Conservation (phyloP, 2,888 invertebrate species). For the Phymatocera aterrima region DNA sequence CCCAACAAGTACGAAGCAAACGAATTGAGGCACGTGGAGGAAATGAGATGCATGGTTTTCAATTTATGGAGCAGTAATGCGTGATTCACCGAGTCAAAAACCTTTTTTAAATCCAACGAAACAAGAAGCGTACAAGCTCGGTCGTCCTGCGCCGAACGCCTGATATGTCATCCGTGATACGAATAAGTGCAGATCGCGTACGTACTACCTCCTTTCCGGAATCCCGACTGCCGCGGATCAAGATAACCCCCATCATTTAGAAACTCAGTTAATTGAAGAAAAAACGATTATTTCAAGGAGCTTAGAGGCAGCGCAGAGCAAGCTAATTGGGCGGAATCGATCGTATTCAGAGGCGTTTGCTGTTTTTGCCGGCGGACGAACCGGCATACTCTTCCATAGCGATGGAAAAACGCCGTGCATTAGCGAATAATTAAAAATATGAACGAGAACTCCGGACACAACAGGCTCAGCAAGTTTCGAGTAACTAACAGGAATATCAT, state of each 20-base stretch:
- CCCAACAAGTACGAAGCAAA: background rate
- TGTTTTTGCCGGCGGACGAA: background rate
- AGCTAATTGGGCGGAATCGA: background rate
- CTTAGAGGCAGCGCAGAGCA: background rate
- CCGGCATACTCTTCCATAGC: background rate
- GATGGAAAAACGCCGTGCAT: background rate
- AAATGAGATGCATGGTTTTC: background rate
- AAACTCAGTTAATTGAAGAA: background rate
- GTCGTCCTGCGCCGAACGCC: background rate
- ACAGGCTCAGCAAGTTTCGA: background rate
- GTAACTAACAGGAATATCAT: background rate
- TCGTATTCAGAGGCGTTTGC: no score
- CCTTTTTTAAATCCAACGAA: background rate
- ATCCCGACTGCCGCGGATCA: background rate
- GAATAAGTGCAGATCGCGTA: background rate
- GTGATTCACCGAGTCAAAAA: background rate
- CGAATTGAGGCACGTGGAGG: background rate
- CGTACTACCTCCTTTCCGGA: background rate
- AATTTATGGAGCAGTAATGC: background rate
- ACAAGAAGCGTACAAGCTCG: background rate
- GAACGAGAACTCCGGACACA: background rate
- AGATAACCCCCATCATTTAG: background rate
- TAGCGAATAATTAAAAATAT: background rate
- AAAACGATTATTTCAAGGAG: background rate
- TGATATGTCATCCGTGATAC: background rate